Percentiles rank a stretch among this genome's conserved stretches.
Conservation (phyloP, 2,888 invertebrate species). For the Halocaridina rubra region DNA sequence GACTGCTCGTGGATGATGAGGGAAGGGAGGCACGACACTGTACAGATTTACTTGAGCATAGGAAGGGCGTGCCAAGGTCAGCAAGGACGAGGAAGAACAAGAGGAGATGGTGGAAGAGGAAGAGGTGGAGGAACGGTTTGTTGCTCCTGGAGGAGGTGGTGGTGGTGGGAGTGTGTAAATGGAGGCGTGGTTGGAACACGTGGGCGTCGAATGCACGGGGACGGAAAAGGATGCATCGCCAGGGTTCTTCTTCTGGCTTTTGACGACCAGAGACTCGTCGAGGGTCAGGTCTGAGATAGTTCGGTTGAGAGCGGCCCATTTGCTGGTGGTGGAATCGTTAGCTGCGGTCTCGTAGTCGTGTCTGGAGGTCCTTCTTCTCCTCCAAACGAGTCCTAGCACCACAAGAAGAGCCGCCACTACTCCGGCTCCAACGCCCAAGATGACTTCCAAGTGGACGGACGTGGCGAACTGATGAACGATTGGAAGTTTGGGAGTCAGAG, state of each 20-base stretch:
- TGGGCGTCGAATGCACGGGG: constrained; percentile 1
- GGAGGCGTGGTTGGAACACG: constrained; percentile 1
- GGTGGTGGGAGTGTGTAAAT: constrained; percentile 17
- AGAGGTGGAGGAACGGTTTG: background rate
- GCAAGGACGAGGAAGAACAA: background rate
- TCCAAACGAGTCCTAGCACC: constrained; percentile 16
- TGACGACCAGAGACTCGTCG: constrained; percentile 38
- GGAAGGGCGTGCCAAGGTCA: constrained; percentile 16
- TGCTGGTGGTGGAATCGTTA: background rate
- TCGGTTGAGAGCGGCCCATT: constrained; percentile 30
- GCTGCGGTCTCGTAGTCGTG: constrained; percentile 12
- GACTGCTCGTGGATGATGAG: background rate
- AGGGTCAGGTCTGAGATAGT: constrained; percentile 26
- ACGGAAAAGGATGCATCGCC: background rate
- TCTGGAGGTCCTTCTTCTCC: background rate
- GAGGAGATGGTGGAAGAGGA: background rate
- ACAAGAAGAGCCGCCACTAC: constrained; percentile 37
- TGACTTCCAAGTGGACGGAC: constrained; percentile 26
- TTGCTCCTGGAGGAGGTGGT: background rate
- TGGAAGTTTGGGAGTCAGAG: constrained; percentile 44
- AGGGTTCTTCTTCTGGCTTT: constrained; percentile 12
- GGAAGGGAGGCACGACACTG: constrained; percentile 25
- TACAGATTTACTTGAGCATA: constrained; percentile 32
- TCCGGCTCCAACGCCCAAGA: constrained; percentile 36
- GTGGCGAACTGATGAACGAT: constrained; percentile 28